Evolutionary conservation across 2,113 vertebrate species (phyloP).

Genomic region (Podocnemis expansa): DNA sequence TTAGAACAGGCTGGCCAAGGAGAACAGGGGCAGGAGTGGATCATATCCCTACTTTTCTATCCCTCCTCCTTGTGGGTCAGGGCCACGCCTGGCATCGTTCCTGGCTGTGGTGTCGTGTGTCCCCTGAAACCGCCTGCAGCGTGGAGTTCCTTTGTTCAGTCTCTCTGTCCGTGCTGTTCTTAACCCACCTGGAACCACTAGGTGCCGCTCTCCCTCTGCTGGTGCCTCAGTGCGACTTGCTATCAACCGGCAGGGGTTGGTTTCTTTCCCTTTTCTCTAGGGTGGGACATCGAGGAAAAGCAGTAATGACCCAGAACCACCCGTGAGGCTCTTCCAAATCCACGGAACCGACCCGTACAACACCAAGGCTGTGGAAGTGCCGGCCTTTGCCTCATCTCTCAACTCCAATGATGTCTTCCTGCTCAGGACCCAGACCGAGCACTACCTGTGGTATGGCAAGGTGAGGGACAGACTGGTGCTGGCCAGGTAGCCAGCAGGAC

Average conservation of each 20-base stretch:
- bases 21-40: background rate
- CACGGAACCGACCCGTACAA: conserved; percentile 80
- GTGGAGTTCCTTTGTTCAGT: background rate
- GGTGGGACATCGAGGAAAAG: conserved; percentile 88
- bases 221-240: background rate
- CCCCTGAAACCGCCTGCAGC: background rate
- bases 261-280: conserved; percentile 61
- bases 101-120: background rate
- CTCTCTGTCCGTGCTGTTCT: background rate
- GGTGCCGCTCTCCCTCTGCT: background rate
- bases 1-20: background rate
- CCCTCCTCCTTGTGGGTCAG: too few species aligned
- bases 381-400: conserved; percentile 78
- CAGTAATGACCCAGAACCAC: conserved; percentile 76
- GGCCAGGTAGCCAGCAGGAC: too few species aligned
- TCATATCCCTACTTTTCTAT: background rate
- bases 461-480: conserved; percentile 64
- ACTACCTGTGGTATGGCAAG: conserved; percentile 92
- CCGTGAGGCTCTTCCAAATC: conserved; percentile 87
- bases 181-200: background rate
- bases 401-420: conserved; percentile 92
- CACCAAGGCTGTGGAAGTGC: conserved; percentile 80
- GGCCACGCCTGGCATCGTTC: background rate
- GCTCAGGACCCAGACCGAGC: conserved; percentile 76
- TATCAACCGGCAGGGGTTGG: background rate